These are phyloP conservation scores for Acanthoscelides obtectus DNA, from an alignment of 2,888 invertebrate genomes.

Conservation along the genomic window DNA sequence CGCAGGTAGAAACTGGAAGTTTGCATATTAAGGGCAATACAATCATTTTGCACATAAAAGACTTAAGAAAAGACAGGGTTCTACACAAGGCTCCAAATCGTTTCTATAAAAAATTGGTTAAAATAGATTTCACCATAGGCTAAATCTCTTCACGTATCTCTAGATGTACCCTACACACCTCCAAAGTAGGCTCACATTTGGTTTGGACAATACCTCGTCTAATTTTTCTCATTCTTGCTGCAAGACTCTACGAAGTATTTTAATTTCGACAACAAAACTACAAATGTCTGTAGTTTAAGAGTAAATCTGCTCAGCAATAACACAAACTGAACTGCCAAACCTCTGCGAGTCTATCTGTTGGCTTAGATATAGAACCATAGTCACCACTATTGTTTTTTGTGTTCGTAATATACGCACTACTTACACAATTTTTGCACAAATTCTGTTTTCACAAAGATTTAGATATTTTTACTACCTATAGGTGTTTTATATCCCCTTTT, in stretches of 20 bases:
- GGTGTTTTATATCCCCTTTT: neutral
- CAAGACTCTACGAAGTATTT: too few species aligned
- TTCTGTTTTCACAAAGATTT: neutral
- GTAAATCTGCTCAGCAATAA: too few species aligned
- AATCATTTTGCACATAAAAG: neutral
- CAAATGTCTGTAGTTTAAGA: too few species aligned
- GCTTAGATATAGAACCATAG: neutral
- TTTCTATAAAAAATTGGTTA: neutral
- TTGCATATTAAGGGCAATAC: too few species aligned
- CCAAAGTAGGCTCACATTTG: neutral
- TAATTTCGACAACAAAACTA: too few species aligned
- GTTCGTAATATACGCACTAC: neutral
- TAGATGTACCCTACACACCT: neutral
- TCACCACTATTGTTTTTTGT: neutral
- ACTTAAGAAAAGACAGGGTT: neutral
- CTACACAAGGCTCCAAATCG: neutral
- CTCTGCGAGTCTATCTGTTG: neutral
- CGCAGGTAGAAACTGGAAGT: too few species aligned
- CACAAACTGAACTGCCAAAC: too few species aligned
- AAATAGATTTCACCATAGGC: neutral
- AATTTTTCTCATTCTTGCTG: too few species aligned
- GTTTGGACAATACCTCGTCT: too few species aligned
- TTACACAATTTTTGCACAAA: neutral
- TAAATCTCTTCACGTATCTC: neutral
- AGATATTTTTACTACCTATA: neutral